Conservation (phyloP, 2,113 vertebrate species). For the Spea bombifrons region DNA sequence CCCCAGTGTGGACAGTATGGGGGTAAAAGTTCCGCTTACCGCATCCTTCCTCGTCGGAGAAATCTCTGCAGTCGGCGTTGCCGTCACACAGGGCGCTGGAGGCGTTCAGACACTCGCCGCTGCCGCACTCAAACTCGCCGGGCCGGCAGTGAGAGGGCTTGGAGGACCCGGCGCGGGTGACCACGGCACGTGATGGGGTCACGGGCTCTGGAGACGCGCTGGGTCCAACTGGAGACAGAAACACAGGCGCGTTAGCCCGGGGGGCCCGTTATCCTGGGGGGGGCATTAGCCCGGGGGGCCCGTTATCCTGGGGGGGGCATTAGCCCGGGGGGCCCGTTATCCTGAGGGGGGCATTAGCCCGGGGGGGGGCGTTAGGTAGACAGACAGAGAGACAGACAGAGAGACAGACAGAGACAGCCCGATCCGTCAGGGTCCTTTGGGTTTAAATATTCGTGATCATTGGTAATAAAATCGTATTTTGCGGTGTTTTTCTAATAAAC, state of each 20-base stretch:
- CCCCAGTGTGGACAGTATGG: background rate
- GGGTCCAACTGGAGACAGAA: background rate
- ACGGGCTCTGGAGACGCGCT: background rate
- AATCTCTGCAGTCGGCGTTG: constrained; percentile 26
- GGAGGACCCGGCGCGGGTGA: background rate
- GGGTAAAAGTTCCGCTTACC: constrained; percentile 7
- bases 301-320: too few relatives aligned
- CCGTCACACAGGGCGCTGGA: constrained; percentile 14
- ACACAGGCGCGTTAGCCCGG: background rate
- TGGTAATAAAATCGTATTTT: too few relatives aligned
- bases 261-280: too few relatives aligned
- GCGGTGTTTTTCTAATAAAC: too few relatives aligned
- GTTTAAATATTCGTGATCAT: too few relatives aligned
- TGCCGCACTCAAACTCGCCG: constrained; percentile 37
- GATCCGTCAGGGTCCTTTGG: too few relatives aligned
- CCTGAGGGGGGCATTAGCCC: too few relatives aligned
- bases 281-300: too few relatives aligned
- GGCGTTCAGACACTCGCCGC: constrained; percentile 45
- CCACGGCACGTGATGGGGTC: background rate
- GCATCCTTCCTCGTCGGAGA: constrained; percentile 42
- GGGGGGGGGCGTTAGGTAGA: too few relatives aligned
- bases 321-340: too few relatives aligned
- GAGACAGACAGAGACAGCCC: too few relatives aligned
- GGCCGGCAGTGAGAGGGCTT: constrained; percentile 33
- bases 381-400: too few relatives aligned